A percentile compares a stretch with the other conserved stretches of the same genome.
Evolutionary conservation across 1,140 invertebrate species (phyloP).

Genomic region (Potamilus streckersoni): DNA sequence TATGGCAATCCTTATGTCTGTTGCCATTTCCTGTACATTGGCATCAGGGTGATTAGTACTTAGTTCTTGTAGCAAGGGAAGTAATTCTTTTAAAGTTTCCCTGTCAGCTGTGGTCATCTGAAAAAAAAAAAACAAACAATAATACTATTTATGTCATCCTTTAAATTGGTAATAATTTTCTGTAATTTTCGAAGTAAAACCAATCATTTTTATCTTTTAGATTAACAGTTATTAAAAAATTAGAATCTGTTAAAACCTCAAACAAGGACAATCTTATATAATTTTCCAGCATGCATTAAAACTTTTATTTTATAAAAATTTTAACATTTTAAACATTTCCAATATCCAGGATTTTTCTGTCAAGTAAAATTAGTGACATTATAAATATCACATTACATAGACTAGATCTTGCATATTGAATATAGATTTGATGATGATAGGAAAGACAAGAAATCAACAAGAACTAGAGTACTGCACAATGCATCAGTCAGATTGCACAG

Average conservation of each 20-base stretch:
- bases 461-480: too few relatives aligned
- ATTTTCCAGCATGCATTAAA: not conserved
- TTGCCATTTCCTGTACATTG: conserved; percentile 61
- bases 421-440: too few relatives aligned
- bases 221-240: not conserved
- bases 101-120: conserved; percentile 61
- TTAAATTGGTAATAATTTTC: not conserved
- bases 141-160: not conserved
- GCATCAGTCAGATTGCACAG: too few relatives aligned
- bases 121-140: not conserved
- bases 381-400: too few relatives aligned
- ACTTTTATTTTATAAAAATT: too few relatives aligned
- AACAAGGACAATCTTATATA: not conserved
- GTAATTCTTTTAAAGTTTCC: conserved; percentile 67
- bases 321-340: too few relatives aligned
- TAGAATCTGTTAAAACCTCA: not conserved
- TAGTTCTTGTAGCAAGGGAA: conserved; percentile 67
- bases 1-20: conserved; percentile 68
- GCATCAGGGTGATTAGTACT: conserved; percentile 60
- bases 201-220: not conserved
- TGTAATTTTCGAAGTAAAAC: not conserved
- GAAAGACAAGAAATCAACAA: too few relatives aligned
- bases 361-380: too few relatives aligned
- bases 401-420: too few relatives aligned
- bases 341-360: too few relatives aligned